Evolutionary conservation across 2,113 vertebrate species (phyloP), one percentile per base, ranked within the genome.

Genomic region (Gopherus evgoodei): DNA sequence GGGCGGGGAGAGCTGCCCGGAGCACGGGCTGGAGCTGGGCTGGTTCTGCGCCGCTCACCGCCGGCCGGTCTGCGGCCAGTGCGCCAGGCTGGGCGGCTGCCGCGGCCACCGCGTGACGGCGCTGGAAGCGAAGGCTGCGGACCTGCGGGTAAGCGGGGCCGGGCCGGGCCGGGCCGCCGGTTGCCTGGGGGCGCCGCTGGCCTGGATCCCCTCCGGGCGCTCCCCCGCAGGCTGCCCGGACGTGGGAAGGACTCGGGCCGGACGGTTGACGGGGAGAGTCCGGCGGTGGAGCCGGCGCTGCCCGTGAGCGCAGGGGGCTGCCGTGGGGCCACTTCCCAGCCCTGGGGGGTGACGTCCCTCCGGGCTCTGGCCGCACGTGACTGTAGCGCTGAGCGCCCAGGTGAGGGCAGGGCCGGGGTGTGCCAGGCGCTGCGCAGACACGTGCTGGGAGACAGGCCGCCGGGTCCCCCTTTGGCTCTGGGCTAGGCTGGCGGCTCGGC

Each of bases 1-100:
- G 75, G 75, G 72, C 19, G 81, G 27, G 11, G 85, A 12, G 47
- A 83, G 97, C 4, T 99, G 98, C 27, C 89, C 96, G 35, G 97
- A 97, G 31, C 99, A 99, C 80, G 96, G 98, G 72, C 93, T 90
- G 2, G 96, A 97, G 62, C 93, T 98, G 80, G 96, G 97, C 96
- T 98, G 98, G 97, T 99, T 98, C 97, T 99, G 99, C 54, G 89
- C 95, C 86, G 98, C 98, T 49, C 99, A 99, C 38, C 95, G 97
- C 81, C 98, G 98, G 82, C 97, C 97, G 2, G 97, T 98, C 81
- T 99, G 99, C 94, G 97, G 97, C 19, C 97, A 95, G 75, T 99
- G 99, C 94, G 94, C 97, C 53, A 89, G 52, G 83, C 91, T 69
- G 65, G 97, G 94, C 83, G 98, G 98, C 83, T 99, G 99, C 96